Conservation (phyloP, 2,888 invertebrate species). For the Meganola albula region DNA sequence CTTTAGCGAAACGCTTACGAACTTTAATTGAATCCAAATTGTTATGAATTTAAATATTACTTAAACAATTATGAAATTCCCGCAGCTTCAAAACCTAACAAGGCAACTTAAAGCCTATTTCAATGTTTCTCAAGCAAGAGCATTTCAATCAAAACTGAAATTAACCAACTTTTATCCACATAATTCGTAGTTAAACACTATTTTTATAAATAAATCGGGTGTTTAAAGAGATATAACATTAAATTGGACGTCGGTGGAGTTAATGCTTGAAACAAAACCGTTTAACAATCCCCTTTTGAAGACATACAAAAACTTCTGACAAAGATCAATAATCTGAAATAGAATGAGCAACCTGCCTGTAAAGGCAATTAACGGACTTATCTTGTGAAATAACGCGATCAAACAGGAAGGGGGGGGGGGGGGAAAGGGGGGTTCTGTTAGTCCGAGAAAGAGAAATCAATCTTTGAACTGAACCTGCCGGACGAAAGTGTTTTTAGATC, state of each 20-base stretch:
- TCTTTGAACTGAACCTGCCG: constrained; percentile 56
- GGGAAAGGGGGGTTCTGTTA: constrained; percentile 32
- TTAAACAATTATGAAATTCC: too few relatives aligned
- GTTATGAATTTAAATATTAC: too few relatives aligned
- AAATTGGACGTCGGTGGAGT: too few relatives aligned
- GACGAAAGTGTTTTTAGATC: constrained; percentile 30
- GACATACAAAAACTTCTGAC: constrained; percentile 63
- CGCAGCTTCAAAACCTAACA: constrained; percentile 12
- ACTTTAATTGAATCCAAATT: too few relatives aligned
- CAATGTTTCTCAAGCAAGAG: constrained; percentile 21
- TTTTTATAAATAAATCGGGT: too few relatives aligned
- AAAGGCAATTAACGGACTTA: constrained; percentile 69
- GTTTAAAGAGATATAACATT: too few relatives aligned
- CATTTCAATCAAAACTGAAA: constrained; percentile 50
- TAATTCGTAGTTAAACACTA: too few relatives aligned
- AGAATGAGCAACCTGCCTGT: constrained; percentile 64
- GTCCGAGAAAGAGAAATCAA: constrained; percentile 66
- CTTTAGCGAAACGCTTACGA: too few relatives aligned
- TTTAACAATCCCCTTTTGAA: constrained; percentile 54
- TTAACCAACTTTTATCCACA: too few relatives aligned
- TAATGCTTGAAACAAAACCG: constrained; percentile 59
- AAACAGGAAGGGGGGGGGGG: constrained; percentile 34
- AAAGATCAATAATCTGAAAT: constrained; percentile 59
- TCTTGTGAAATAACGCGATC: constrained; percentile 64
- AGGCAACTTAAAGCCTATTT: constrained; percentile 23